phyloP scores from a whole-genome alignment of 2,797 vertebrate species.

The Chelidonichthys spinosus region DNA sequence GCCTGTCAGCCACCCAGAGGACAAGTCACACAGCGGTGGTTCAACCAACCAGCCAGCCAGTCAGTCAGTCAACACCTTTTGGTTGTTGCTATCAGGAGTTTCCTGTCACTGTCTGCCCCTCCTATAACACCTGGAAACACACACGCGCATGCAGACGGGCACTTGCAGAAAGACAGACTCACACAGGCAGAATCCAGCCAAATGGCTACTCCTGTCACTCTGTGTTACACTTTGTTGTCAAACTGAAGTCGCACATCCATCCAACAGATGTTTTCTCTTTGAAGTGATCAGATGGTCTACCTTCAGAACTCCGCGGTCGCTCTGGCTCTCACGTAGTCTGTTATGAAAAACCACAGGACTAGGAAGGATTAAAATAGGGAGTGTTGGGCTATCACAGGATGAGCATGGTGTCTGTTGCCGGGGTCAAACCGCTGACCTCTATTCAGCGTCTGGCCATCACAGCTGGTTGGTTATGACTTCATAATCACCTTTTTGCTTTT shows the following conservation, averaged over 20 bases:
- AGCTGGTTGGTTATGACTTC: neutral
- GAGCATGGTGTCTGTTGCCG: neutral
- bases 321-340: constrained; percentile 11
- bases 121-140: constrained; percentile 66
- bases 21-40: constrained; percentile 25
- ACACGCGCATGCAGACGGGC: constrained; percentile 24
- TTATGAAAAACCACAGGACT: constrained; percentile 34
- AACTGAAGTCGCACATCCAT: constrained; percentile 38
- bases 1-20: constrained; percentile 51
- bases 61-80: constrained; percentile 76
- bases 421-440: constrained; percentile 13
- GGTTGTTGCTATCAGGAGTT: constrained; percentile 62
- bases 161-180: constrained; percentile 26
- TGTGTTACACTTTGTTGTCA: constrained; percentile 58
- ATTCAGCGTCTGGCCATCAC: constrained; percentile 1
- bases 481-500: neutral
- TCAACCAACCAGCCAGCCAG: constrained; percentile 25
- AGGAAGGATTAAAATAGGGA: neutral
- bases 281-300: constrained; percentile 41
- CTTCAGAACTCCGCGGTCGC: constrained; percentile 30
- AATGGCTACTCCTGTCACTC: constrained; percentile 67
- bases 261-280: constrained; percentile 64
- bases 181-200: constrained; percentile 44
- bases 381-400: constrained; percentile 14
- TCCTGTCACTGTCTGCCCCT: constrained; percentile 68